Percentiles rank a stretch among this genome's conserved stretches.
Conservation (phyloP, 2,113 vertebrate genomes). For the Felis chaus region DNA sequence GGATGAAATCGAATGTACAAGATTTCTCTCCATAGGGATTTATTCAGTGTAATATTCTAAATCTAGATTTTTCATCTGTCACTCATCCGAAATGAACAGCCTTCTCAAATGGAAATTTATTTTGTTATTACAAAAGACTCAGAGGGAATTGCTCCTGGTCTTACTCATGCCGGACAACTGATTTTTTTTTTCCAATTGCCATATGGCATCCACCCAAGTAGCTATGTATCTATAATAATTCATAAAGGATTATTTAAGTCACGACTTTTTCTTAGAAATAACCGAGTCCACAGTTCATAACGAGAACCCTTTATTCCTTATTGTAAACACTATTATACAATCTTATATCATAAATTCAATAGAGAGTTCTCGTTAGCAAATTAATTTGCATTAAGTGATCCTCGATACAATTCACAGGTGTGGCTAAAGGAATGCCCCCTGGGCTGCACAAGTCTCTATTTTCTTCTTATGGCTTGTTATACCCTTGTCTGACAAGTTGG, state of each 20-base stretch:
- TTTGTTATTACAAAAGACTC: background rate
- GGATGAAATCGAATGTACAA: constrained; percentile 10
- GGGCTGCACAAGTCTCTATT: background rate
- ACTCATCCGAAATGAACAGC: background rate
- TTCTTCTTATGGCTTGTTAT: background rate
- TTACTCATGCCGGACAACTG: background rate
- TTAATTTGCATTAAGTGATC: background rate
- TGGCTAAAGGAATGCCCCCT: background rate
- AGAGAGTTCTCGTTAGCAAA: background rate
- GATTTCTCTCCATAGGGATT: background rate
- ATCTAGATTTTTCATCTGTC: background rate
- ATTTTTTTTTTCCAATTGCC: background rate
- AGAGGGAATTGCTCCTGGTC: background rate
- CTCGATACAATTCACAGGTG: background rate
- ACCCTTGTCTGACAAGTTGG: background rate
- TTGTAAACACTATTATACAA: background rate
- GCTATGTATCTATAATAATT: background rate
- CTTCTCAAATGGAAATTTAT: background rate
- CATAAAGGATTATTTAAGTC: background rate
- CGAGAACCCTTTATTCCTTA: background rate
- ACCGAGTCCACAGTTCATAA: background rate
- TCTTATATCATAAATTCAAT: too few relatives aligned
- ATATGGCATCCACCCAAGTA: background rate
- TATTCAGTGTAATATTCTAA: background rate
- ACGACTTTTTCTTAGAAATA: background rate